Base-by-base conservation (phyloP, 2,888 invertebrate species). In the Lithophane ornitopus region DNA sequence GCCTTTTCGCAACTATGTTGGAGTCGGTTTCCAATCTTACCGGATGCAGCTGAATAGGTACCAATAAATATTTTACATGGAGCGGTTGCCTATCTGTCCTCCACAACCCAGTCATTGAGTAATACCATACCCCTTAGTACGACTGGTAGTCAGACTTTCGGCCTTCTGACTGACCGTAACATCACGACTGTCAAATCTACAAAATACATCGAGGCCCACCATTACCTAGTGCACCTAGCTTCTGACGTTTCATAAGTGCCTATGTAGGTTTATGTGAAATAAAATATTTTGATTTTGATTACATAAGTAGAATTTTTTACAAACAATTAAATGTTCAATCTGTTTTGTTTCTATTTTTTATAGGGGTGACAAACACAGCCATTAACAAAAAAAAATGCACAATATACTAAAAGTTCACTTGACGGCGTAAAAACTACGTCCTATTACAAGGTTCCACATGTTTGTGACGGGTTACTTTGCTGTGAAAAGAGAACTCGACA, bases 401-500 rank as follows among this genome's bases (percentile, higher is more conserved):
- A 26, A 0, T 22, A 11, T 8, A 44, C 19, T 22, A 52, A 61
- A 34, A 76, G 7, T 52, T 28, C 49, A 1, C 22, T 26, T 6
- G 2, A 28, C n/a, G 14, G 4, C 49, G 12, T 49, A 41, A 66
- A 76, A 66, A 56, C 22, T 62, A 8, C 8, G n/a, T 58, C 19
- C 34, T 39, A 6, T 58, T 46, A 62, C 52, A 75, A 39, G 16
- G 22, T 46, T 39, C 2, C 26, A 76, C 44, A 26, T 75, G 75
- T 56, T 63, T 39, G 26, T 77, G 75, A 56, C 77, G 11, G 39
- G 44, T 63, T 22, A 63, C 62, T 75, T 76, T 65, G 28, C 39
- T 46, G 44, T 76, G 62, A 56, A 76, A 76, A 76, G 63, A 39
- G 26, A 76, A 56, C 77, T 39, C 39, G 34, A 62, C 22, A 34